Base-by-base conservation (phyloP, 2,113 vertebrate genomes). In the Rhegmatorhina hoffmannsi region DNA sequence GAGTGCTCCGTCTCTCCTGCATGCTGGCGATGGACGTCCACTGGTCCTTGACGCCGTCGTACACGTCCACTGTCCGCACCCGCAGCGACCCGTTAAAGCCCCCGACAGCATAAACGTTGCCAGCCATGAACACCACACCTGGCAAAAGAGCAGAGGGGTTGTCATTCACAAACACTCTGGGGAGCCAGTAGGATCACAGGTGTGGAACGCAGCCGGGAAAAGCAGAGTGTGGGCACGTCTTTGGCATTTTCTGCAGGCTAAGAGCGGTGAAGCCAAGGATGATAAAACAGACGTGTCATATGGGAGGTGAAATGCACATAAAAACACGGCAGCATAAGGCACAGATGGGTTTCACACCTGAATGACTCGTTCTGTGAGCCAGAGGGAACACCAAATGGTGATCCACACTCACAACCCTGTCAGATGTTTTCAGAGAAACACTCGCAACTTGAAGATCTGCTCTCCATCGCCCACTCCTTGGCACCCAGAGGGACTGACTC, bases 121-220 rank as follows among this genome's bases (percentile, higher is more conserved):
- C 99, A 4, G 98, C 98, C 98, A 99, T 98, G 79, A 98, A 99
- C 31, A 99, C 99, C 93, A 99, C 99, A 31, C 99, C 99, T 99
- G 96, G 3, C 2, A 21, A 13, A 11, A 85, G 50, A 52, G 64
- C 34, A 87, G 23, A 78, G 34, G 52, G 34, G 44, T 63, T 73
- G 40, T 43, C 40, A 43, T 43, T 82, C 26, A 50, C 34, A 46
- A 58, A 12, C 21, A 4, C 50, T 4, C 4, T 3, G 53, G 56
- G 64, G 28, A 46, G 53, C 0, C 0, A 36, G 21, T 0, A 5
- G 10, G 56, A 16, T 2, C n/a, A 72, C 43, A 7, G 2, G n/a
- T 12, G 26, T 0, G 31, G 21, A 21, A n/a, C 25, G 31, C 33
- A 46, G 70, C n/a, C 6, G 55, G 72, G 84, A 24, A 70, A 23